Evolutionary conservation across 2,797 vertebrate species (phyloP), one percentile per base, ranked within the genome.

Genomic region (Tauraco hartlaubi): DNA sequence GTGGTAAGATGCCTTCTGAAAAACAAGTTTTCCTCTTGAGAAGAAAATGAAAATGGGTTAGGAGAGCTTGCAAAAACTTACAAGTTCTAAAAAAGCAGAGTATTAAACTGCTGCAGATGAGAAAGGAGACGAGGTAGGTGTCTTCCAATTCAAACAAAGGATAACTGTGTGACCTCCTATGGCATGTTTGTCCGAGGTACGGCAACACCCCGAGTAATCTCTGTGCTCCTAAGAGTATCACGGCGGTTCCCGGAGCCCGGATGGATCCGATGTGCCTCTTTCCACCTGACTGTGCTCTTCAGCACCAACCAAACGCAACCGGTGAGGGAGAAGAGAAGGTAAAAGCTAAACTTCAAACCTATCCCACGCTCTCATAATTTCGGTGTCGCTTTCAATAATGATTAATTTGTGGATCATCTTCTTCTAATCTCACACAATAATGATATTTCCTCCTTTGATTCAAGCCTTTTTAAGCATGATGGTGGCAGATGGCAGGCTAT

Each of bases 401-500:
- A 94, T 85, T 82, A 73, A 91, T 87, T 90, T 67, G 61, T 66
- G 91, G 89, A 93, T 91, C 77, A 80, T 68, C 67, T 21, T 56
- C 88, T 63, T 44, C 87, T 86, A 63, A 94, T 95, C 69, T 93
- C 86, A 33, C 52, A 83, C 84, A 93, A 72, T 72, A 94, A 79
- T 0, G 23, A 15, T 41, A 77, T 59, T 95, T 94, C 88, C 87
- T 93, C 88, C 90, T 92, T 85, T 75, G 83, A 95, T 81, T 85
- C 63, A 56, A 94, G 86, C 74, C 79, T 80, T 88, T 96, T 58
- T 78, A 76, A 93, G 95, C 44, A 28, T 5, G 85, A 17, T 73
- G 88, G 92, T 89, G 90, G 86, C 95, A 97, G 94, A 91, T 89
- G 85, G 93, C 77, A 93, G 88, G 93, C 83, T 79, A 77, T 93